These are phyloP conservation scores for Dasypogon diadema DNA, from an alignment of 2,888 invertebrate genomes.

Conservation along the genomic window DNA sequence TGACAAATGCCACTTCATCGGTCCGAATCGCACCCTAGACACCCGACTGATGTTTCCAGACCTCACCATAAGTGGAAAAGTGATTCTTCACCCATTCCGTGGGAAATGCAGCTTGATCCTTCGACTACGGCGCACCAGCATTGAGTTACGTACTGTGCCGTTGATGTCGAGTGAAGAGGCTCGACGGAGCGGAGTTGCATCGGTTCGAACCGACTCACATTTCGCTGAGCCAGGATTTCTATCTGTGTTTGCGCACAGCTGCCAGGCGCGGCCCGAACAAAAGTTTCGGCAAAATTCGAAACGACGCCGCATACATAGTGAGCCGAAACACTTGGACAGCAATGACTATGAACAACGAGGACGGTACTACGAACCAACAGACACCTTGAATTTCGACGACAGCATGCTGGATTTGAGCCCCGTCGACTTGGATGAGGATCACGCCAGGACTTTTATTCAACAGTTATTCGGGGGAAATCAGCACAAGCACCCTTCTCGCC, in stretches of 20 bases:
- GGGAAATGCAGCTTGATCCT: constrained; percentile 83
- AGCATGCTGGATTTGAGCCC: constrained; percentile 63
- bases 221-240: constrained; percentile 88
- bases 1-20: constrained; percentile 82
- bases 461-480: neutral
- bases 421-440: constrained; percentile 53
- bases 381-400: constrained; percentile 60
- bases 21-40: constrained; percentile 79
- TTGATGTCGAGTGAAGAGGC: constrained; percentile 58
- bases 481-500: neutral
- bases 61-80: constrained; percentile 81
- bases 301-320: constrained; percentile 61
- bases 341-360: neutral
- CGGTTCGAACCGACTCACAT: constrained; percentile 80
- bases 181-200: constrained; percentile 62
- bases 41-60: constrained; percentile 84
- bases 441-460: neutral
- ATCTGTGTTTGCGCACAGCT: constrained; percentile 87
- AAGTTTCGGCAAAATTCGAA: constrained; percentile 66
- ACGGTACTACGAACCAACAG: neutral
- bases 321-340: neutral
- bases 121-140: constrained; percentile 80
- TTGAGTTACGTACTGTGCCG: constrained; percentile 82
- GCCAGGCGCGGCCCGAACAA: constrained; percentile 71
- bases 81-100: constrained; percentile 72